A percentile compares a stretch with the other conserved stretches of the same genome.
phyloP scores from a whole-genome alignment of 2,113 vertebrate species.

The Burhinus bistriatus region DNA sequence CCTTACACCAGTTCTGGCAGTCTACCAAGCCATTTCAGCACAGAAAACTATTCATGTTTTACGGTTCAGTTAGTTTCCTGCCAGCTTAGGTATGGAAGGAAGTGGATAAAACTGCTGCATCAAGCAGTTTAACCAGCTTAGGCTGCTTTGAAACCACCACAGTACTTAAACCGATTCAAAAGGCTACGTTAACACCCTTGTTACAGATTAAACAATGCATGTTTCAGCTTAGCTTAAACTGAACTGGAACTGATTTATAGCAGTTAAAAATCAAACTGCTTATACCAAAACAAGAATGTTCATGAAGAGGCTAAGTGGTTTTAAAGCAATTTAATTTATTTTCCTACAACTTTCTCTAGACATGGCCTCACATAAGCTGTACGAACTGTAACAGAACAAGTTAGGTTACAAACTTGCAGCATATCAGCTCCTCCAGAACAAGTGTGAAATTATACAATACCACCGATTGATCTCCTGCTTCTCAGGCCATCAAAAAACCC shows the following conservation, averaged over 20 bases:
- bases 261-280: neutral
- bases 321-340: neutral
- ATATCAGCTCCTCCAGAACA: neutral
- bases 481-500: neutral
- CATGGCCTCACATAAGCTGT: neutral
- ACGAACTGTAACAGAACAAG: neutral
- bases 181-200: neutral
- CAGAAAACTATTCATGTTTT: neutral
- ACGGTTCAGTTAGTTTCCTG: slow-evolving; percentile 17
- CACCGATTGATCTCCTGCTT: neutral
- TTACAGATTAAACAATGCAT: neutral
- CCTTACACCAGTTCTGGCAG: neutral
- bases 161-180: neutral
- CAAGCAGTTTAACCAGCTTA: neutral
- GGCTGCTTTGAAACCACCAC: slow-evolving; percentile 21
- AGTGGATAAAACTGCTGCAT: slow-evolving; percentile 18
- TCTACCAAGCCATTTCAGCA: slow-evolving; percentile 3
- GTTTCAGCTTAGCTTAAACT: neutral
- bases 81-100: neutral
- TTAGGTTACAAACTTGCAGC: neutral
- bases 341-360: neutral
- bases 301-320: neutral
- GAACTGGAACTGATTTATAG: neutral
- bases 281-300: neutral
- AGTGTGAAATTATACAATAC: neutral